phyloP scores from a whole-genome alignment of 2,797 vertebrate genomes.

The Rousettus madagascariensis region DNA sequence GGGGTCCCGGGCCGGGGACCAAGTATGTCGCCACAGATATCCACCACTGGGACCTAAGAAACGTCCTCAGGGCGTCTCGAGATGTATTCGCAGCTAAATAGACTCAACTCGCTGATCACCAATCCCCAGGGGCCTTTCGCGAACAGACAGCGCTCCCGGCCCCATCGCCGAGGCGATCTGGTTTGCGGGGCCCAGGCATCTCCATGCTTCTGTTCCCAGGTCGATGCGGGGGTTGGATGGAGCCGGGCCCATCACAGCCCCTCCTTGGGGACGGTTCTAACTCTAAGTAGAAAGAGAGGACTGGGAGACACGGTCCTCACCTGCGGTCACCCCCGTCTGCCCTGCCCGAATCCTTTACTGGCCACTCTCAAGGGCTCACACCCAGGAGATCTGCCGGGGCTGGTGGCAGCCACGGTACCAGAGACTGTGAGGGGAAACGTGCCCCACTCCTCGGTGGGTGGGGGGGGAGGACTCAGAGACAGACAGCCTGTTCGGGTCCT shows the following conservation, averaged over 20 bases:
- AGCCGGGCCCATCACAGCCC: neutral
- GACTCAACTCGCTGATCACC: neutral
- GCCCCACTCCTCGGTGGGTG: too few relatives aligned
- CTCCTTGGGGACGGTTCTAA: neutral
- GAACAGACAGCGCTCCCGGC: neutral
- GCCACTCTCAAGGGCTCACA: neutral
- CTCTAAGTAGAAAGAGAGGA: neutral
- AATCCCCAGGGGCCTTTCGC: neutral
- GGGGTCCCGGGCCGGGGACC: neutral
- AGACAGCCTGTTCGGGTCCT: neutral
- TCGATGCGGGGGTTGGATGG: neutral
- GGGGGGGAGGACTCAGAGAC: neutral
- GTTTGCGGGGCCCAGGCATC: neutral
- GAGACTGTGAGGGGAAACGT: neutral
- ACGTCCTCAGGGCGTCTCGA: neutral
- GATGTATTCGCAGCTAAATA: neutral
- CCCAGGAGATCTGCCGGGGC: neutral
- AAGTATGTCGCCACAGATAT: neutral
- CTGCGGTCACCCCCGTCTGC: neutral
- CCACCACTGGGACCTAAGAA: neutral
- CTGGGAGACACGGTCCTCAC: too few relatives aligned
- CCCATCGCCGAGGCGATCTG: neutral
- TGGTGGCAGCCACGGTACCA: neutral
- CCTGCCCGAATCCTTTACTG: neutral
- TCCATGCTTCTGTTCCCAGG: neutral